Percentiles rank a stretch among this genome's conserved stretches.
Evolutionary conservation across 2,113 vertebrate species (phyloP).

Genomic region (Peucedramus taeniatus): DNA sequence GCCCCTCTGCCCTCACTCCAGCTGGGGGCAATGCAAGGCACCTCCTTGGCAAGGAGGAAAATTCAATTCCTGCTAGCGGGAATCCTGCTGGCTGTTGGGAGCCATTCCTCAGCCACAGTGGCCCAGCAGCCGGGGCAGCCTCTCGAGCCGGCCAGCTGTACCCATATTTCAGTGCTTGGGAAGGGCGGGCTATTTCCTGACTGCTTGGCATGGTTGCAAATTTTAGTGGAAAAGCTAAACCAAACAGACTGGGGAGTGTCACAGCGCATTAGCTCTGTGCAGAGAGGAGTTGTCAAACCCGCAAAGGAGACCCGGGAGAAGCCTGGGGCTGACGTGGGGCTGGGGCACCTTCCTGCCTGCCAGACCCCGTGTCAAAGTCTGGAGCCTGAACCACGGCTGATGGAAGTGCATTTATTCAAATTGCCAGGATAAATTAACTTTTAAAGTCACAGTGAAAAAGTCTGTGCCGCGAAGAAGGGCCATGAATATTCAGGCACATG

Average conservation of each 20-base stretch:
- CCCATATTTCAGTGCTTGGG: neutral
- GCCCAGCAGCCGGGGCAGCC: neutral
- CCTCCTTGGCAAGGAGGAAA: neutral
- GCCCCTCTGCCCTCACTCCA: fast-evolving
- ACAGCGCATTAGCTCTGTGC: neutral
- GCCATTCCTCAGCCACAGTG: fast-evolving
- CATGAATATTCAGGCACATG: conserved; percentile 71
- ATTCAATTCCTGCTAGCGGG: neutral
- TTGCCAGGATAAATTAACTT: conserved; percentile 65
- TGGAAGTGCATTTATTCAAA: conserved; percentile 47
- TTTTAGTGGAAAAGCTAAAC: conserved; percentile 2
- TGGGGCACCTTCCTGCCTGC: neutral
- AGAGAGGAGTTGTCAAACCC: neutral
- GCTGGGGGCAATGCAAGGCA: neutral
- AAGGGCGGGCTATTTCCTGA: neutral
- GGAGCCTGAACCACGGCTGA: neutral
- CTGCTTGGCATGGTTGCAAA: neutral
- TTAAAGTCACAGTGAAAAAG: conserved; percentile 28
- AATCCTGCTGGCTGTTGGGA: neutral
- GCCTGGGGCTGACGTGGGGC: no score
- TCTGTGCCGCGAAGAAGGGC: neutral
- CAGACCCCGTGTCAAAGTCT: neutral
- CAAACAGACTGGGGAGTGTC: neutral
- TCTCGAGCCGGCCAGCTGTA: fast-evolving
- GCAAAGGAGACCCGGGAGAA: neutral